phyloP scores from a whole-genome alignment of 2,797 vertebrate species.

The Sebastes iracundus region DNA sequence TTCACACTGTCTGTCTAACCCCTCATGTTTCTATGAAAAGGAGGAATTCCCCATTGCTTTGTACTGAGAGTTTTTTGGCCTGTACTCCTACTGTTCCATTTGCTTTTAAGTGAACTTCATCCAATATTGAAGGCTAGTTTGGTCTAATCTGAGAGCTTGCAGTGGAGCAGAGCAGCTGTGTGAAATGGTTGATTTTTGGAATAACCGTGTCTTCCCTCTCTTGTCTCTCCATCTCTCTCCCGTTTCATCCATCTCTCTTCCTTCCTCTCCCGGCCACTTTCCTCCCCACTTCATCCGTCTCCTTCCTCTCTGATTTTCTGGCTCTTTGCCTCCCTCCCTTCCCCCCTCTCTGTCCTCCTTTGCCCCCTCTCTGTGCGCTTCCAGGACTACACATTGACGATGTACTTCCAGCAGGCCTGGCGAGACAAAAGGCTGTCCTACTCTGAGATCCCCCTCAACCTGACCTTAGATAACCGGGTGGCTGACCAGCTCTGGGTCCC shows the following conservation, averaged over 20 bases:
- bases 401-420: conserved; percentile 99
- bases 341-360: conserved; percentile 5
- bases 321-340: background rate
- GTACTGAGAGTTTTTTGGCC: conserved; percentile 40
- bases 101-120: conserved; percentile 73
- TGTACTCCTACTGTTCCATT: conserved; percentile 47
- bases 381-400: conserved; percentile 98
- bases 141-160: conserved; percentile 45
- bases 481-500: conserved; percentile 99
- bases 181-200: conserved; percentile 35
- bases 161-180: conserved; percentile 25
- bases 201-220: conserved; percentile 43
- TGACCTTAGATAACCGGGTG: conserved; percentile 98
- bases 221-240: background rate
- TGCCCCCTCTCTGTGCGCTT: conserved; percentile 32
- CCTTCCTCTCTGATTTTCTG: background rate
- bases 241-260: background rate
- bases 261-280: background rate
- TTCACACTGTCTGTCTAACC: conserved; percentile 44
- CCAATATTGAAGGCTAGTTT: conserved; percentile 66
- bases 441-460: conserved; percentile 96
- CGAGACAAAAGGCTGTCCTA: conserved; percentile 97
- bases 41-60: conserved; percentile 54
- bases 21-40: conserved; percentile 51
- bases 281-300: background rate